Evolutionary conservation across 1,140 invertebrate genomes (phyloP).

Genomic region (Linepithema humile): DNA sequence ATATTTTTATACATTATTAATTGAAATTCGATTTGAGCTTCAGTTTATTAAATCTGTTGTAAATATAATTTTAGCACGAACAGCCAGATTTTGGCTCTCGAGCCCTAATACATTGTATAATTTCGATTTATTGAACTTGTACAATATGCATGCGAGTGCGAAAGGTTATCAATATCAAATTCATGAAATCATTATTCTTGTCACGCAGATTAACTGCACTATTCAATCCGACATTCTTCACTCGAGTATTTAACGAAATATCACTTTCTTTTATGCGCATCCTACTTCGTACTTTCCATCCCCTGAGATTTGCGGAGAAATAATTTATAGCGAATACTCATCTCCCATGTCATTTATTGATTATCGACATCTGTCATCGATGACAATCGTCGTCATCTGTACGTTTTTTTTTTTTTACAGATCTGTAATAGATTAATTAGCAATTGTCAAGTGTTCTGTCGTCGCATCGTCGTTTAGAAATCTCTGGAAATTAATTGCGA

Average conservation of each 20-base stretch:
- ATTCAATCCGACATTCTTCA: neutral
- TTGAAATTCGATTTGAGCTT: too few species aligned
- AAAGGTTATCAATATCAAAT: neutral
- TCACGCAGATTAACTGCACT: neutral
- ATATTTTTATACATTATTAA: too few species aligned
- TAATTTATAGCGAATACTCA: neutral
- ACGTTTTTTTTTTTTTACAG: neutral
- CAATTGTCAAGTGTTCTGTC: neutral
- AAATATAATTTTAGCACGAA: too few species aligned
- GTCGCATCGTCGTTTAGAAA: neutral
- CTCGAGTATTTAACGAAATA: neutral
- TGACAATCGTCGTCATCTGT: neutral
- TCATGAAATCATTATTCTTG: neutral
- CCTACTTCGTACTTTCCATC: neutral
- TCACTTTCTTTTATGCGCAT: neutral
- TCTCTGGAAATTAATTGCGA: conserved; percentile 8
- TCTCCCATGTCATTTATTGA: neutral
- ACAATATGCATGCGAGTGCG: conserved; percentile 19
- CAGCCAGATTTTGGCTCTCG: too few species aligned
- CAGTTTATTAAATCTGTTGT: too few species aligned
- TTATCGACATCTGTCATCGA: neutral
- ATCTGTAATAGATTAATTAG: neutral
- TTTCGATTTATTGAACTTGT: neutral
- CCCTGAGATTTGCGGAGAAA: neutral
- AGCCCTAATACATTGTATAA: too few species aligned